Evolutionary conservation across 2,113 vertebrate species (phyloP), one percentile per base, ranked within the genome.

Genomic region (Oreotrochilus melanogaster): DNA sequence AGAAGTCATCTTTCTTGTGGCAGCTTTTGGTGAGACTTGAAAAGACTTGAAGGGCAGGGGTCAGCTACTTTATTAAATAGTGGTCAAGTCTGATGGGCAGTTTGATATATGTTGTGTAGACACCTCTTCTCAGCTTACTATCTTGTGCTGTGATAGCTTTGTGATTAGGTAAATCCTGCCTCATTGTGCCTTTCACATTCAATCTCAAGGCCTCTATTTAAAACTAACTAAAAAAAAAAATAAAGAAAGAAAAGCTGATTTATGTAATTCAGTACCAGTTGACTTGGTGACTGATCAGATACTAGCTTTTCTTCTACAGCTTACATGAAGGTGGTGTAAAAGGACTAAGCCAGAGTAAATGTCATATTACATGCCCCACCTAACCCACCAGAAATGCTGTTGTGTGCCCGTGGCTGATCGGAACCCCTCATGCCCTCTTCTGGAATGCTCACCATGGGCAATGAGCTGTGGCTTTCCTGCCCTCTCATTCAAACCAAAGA

Each of bases 401-500:
- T 30, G 2, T 15, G 22, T 82, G 31, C 27, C 24, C 1, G 1
- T 61, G 58, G 24, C 35, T 61, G 69, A n/a, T 27, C 42, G 35
- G 31, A 76, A 45, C 16, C 18, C 11, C 5, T 35, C 1, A 0
- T 10, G 8, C 53, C 45, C 17, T 72, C 27, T 31, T 0, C 0
- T 53, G 39, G 21, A 35, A 21, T 1, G 2, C 24, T 31, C 2
- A 0, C 8, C 7, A 2, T 2, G 3, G 37, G 8, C 6, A 3
- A 15, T 6, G 27, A 91, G 31, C 13, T 12, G 15, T 9, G 6
- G 51, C 7, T 74, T 92, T 66, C 45, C n/a, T 54, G 18, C 64
- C 48, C 33, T 62, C 60, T 22, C 67, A 16, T 17, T 72, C 48
- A 66, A 75, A 75, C 22, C 28, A 54, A 11, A 43, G 65, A 45